Conservation (phyloP, 2,113 vertebrate genomes). For the Halcyon malimbica region DNA sequence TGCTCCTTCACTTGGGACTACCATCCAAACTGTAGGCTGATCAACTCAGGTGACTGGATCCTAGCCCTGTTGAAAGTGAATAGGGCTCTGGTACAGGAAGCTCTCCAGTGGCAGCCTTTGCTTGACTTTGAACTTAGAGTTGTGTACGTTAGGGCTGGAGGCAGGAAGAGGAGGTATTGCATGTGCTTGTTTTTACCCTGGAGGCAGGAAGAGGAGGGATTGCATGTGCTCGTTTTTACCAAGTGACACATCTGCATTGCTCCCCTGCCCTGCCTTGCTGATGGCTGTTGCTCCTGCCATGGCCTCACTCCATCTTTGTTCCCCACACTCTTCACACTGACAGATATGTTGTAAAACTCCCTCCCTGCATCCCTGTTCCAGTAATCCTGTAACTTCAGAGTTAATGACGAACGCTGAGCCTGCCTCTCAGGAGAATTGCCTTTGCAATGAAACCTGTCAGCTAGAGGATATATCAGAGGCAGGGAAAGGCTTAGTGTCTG, state of each 20-base stretch:
- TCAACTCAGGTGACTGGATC: neutral
- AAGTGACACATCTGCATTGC: rapidly evolving
- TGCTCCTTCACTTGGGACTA: neutral
- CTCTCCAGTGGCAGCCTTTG: neutral
- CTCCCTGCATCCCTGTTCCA: neutral
- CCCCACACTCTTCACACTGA: neutral
- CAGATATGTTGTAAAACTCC: neutral
- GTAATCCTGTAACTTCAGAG: neutral
- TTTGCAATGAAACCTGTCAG: neutral
- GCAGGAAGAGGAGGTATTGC: neutral
- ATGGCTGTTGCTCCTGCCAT: rapidly evolving
- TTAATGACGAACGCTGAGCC: neutral
- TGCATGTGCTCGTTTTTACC: neutral
- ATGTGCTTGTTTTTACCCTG: neutral
- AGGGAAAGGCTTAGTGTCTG: neutral
- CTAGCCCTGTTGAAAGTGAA: neutral
- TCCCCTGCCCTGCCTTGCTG: neutral
- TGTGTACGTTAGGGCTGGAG: rapidly evolving
- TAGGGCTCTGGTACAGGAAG: neutral
- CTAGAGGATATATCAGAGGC: neutral
- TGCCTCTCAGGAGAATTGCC: neutral
- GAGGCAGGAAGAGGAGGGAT: neutral
- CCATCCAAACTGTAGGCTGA: rapidly evolving
- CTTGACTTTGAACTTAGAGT: neutral
- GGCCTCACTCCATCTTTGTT: neutral